Percentiles rank a stretch among this genome's conserved stretches.
phyloP scores from a whole-genome alignment of 2,797 vertebrate species.

The Ctenosaura bakeri region DNA sequence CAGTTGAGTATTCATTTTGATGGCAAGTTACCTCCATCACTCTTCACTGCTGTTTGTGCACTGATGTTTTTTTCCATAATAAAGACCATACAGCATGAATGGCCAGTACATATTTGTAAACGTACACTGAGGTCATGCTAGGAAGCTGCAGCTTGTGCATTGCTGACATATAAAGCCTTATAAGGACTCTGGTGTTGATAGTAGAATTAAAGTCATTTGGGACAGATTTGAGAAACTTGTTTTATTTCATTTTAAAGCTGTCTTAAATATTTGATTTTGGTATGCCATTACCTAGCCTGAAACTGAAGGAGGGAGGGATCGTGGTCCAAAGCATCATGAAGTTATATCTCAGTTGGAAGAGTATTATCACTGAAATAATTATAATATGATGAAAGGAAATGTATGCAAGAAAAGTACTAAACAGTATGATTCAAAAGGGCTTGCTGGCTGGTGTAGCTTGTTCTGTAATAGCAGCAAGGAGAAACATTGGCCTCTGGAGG shows the following conservation, averaged over 20 bases:
- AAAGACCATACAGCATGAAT: neutral
- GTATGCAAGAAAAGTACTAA: neutral
- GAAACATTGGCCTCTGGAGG: neutral
- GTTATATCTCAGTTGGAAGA: neutral
- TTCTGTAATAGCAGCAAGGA: neutral
- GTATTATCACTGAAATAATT: neutral
- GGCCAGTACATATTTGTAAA: neutral
- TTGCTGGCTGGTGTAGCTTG: neutral
- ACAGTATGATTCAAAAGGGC: neutral
- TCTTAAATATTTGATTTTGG: neutral
- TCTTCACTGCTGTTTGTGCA: too few species aligned
- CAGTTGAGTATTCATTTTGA: neutral
- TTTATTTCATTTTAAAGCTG: neutral
- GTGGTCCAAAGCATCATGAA: neutral
- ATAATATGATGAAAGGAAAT: neutral
- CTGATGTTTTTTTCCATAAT: neutral
- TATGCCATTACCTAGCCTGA: neutral
- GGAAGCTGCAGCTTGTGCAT: neutral
- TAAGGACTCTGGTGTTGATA: neutral
- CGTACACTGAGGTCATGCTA: neutral
- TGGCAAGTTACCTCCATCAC: neutral
- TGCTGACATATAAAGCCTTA: too few species aligned
- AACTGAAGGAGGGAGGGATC: neutral
- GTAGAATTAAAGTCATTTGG: neutral
- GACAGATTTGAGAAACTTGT: neutral